These are phyloP conservation scores for Oreochromis tanganicae DNA, from an alignment of 2,113 vertebrate species.

Conservation along the genomic window DNA sequence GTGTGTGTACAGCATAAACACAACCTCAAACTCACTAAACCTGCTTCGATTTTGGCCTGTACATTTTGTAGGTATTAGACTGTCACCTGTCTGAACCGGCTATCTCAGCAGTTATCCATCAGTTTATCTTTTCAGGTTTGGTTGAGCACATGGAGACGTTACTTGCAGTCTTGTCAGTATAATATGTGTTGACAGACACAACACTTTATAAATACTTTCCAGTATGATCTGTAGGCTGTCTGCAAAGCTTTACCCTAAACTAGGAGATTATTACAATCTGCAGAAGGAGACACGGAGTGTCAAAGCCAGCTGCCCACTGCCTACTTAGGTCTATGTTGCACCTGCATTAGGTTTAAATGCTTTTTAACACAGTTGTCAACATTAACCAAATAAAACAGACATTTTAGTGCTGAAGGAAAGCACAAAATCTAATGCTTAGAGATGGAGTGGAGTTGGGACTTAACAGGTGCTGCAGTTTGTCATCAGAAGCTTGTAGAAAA, in stretches of 20 bases:
- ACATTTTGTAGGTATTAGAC: not conserved
- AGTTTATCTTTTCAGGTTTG: conserved; percentile 34
- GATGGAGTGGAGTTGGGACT: not conserved
- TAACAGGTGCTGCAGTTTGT: not conserved
- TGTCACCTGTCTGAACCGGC: conserved; percentile 22
- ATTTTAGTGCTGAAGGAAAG: not conserved
- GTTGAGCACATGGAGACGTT: not conserved
- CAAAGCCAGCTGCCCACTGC: not conserved
- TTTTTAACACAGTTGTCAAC: not conserved
- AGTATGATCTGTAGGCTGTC: conserved; percentile 32
- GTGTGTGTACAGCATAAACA: not conserved
- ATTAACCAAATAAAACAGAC: not conserved
- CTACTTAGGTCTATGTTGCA: not conserved
- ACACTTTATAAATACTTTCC: not conserved
- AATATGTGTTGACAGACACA: not conserved
- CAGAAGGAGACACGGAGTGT: not conserved
- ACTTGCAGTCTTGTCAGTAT: not conserved
- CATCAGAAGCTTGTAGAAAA: not conserved
- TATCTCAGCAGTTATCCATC: conserved; percentile 54
- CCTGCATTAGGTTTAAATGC: not conserved
- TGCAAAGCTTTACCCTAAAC: conserved; percentile 54
- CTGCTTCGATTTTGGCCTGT: not conserved
- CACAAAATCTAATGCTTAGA: not conserved
- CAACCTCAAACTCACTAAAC: not conserved
- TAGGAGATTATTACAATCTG: conserved; percentile 56